A percentile compares a stretch with the other conserved stretches of the same genome.
phyloP scores from a whole-genome alignment of 2,888 invertebrate genomes.

The Agriopis marginaria region DNA sequence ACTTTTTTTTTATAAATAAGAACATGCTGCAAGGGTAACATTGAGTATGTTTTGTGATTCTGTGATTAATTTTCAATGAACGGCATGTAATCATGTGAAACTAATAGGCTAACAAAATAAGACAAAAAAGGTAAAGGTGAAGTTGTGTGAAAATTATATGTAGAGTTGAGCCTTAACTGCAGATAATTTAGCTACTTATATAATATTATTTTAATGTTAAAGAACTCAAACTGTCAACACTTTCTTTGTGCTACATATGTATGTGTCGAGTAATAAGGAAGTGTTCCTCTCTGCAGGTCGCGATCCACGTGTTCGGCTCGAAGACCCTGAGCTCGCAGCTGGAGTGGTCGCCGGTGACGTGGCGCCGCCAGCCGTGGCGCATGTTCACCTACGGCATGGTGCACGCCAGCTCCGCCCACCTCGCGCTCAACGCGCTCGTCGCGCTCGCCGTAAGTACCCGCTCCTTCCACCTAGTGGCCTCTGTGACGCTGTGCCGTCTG shows the following conservation, averaged over 20 bases:
- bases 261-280: neutral
- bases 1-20: too few species aligned
- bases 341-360: constrained; percentile 74
- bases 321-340: constrained; percentile 55
- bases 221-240: neutral
- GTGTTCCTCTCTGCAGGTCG: constrained; percentile 53
- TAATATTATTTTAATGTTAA: neutral
- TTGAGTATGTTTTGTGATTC: too few species aligned
- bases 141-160: too few species aligned
- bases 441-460: constrained; percentile 70
- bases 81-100: too few species aligned
- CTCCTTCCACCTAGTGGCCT: too few species aligned
- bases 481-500: too few species aligned
- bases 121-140: too few species aligned
- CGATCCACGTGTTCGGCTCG: constrained; percentile 61
- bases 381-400: constrained; percentile 92
- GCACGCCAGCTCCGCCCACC: constrained; percentile 91
- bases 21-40: too few species aligned
- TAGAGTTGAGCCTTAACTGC: too few species aligned
- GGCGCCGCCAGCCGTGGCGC: constrained; percentile 91
- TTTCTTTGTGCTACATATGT: neutral
- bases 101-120: too few species aligned
- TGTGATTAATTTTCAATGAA: too few species aligned
- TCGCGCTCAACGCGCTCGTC: constrained; percentile 89
- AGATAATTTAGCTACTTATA: neutral